These are phyloP conservation scores for Lutjanus erythropterus DNA, from an alignment of 2,113 vertebrate genomes.

Conservation along the genomic window DNA sequence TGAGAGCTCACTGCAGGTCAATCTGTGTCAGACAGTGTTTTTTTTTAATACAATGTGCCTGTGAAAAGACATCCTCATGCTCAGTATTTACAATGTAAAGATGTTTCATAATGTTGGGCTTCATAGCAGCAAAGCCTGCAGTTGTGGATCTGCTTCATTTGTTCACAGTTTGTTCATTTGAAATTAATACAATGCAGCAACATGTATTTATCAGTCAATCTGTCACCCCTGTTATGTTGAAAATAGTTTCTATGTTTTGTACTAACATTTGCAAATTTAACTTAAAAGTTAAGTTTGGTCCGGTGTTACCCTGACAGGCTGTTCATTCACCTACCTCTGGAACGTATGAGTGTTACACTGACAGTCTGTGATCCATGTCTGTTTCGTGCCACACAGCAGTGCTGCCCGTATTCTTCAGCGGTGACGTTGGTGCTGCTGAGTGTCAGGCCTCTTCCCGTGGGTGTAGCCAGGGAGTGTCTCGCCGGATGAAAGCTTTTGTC, in stretches of 20 bases:
- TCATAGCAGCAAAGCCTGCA: not conserved
- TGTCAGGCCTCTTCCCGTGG: slow-evolving; percentile 15
- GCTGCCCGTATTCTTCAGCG: slow-evolving; percentile 24
- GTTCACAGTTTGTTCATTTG: not conserved
- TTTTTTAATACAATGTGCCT: not conserved
- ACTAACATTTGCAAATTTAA: too few relatives aligned
- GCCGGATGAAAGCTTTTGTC: slow-evolving; percentile 51
- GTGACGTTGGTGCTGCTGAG: slow-evolving; percentile 46
- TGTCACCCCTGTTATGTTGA: too few relatives aligned
- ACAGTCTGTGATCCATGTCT: slow-evolving; percentile 67
- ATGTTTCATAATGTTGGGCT: not conserved
- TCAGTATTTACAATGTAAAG: not conserved
- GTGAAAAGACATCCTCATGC: not conserved
- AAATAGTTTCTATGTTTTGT: too few relatives aligned
- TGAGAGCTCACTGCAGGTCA: not conserved
- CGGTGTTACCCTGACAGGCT: not conserved
- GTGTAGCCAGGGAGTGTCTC: not conserved
- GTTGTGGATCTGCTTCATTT: not conserved
- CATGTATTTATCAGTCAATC: too few relatives aligned
- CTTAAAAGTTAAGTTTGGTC: too few relatives aligned
- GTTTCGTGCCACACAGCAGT: slow-evolving; percentile 77
- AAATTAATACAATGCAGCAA: not conserved
- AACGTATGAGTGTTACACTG: not conserved
- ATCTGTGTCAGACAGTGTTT: not conserved
- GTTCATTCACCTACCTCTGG: slow-evolving; percentile 33